phyloP scores from a whole-genome alignment of 1,140 invertebrate species.

The Fopius arisanus region DNA sequence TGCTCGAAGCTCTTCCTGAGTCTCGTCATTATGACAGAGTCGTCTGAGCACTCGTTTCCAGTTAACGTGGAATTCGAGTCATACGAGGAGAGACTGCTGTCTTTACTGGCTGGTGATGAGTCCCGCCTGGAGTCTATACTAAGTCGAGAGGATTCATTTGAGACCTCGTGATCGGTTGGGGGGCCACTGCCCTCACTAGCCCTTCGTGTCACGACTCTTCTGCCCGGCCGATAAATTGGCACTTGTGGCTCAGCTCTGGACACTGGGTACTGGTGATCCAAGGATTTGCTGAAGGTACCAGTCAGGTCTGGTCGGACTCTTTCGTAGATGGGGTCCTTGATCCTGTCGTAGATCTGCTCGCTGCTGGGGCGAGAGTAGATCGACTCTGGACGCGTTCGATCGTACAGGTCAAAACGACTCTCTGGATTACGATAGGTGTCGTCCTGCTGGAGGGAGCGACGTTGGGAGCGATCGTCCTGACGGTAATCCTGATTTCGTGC shows the following conservation, averaged over 20 bases:
- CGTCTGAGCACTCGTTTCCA: constrained; percentile 70
- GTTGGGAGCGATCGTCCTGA: constrained; percentile 16
- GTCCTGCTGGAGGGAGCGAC: constrained; percentile 30
- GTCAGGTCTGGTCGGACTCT: constrained; percentile 52
- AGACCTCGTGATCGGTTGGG: constrained; percentile 55
- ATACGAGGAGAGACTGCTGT: constrained; percentile 69
- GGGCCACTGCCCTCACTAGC: constrained; percentile 65
- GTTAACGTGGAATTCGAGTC: constrained; percentile 74
- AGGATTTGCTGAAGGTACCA: constrained; percentile 43
- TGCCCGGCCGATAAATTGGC: constrained; percentile 61
- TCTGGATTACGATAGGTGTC: constrained; percentile 34
- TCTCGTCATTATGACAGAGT: constrained; percentile 74
- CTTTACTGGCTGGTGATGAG: constrained; percentile 71
- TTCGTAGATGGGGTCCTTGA: constrained; percentile 60
- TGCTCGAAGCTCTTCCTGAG: constrained; percentile 84
- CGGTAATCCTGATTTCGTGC: constrained; percentile 33
- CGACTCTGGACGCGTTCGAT: constrained; percentile 51
- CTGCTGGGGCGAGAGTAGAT: constrained; percentile 51
- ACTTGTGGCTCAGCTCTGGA: constrained; percentile 66
- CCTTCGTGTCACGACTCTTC: constrained; percentile 53
- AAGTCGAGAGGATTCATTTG: constrained; percentile 52
- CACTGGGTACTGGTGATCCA: constrained; percentile 56
- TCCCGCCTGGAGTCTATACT: constrained; percentile 66
- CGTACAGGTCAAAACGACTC: constrained; percentile 46
- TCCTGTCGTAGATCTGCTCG: constrained; percentile 60